These are phyloP conservation scores for Sitobion miscanthi DNA, from an alignment of 1,140 invertebrate species.

Conservation along the genomic window DNA sequence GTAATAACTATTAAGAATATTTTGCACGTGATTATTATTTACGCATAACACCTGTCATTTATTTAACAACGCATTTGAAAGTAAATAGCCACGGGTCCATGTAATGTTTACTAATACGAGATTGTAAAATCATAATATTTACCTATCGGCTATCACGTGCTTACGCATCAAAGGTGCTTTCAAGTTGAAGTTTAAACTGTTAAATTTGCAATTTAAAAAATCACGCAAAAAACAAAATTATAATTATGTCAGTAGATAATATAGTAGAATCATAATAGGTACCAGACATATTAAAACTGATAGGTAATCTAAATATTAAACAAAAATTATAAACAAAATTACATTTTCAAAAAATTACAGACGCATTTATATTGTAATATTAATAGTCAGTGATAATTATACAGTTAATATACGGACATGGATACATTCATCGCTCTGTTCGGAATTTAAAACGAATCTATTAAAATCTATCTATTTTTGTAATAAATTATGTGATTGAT, in stretches of 20 bases:
- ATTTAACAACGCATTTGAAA: background rate
- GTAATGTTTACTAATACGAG: background rate
- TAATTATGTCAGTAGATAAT: background rate
- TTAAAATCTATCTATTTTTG: too few species aligned
- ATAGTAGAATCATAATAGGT: background rate
- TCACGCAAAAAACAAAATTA: background rate
- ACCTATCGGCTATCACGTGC: background rate
- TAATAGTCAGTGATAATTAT: background rate
- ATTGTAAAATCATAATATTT: slow-evolving; percentile 30
- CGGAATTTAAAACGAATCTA: too few species aligned
- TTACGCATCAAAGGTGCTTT: background rate
- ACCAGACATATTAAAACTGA: background rate
- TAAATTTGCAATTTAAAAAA: background rate
- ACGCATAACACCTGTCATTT: background rate
- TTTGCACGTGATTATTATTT: slow-evolving; percentile 36
- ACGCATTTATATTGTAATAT: background rate
- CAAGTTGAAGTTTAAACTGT: background rate
- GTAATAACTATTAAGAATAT: background rate
- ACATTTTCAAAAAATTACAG: background rate
- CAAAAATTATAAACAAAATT: background rate
- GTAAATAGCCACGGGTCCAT: background rate
- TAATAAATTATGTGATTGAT: too few species aligned
- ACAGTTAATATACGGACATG: too few species aligned
- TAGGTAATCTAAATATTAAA: background rate
- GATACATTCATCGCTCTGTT: too few species aligned